Evolutionary conservation across 2,888 invertebrate genomes (phyloP).

Genomic region (Tridacna crocea): DNA sequence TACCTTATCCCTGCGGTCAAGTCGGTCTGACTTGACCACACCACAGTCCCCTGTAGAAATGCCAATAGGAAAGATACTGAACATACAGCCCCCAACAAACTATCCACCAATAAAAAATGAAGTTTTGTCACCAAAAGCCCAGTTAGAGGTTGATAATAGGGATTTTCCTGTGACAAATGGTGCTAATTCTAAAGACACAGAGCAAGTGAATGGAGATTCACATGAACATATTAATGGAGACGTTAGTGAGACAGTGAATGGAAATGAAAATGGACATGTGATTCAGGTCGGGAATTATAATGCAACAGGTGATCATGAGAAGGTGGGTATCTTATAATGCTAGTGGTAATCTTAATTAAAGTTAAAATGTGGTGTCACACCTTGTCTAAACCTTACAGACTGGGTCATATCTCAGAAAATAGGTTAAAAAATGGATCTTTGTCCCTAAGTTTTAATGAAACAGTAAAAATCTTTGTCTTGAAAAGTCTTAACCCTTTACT

Average conservation of each 20-base stretch:
- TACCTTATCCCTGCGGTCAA: slow-evolving; percentile 72
- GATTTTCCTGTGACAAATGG: slow-evolving; percentile 34
- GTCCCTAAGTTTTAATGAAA: no score
- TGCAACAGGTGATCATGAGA: slow-evolving; percentile 61
- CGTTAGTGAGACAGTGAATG: slow-evolving; percentile 26
- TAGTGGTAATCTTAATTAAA: no score
- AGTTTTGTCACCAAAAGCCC: slow-evolving; percentile 39
- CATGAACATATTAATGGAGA: slow-evolving; percentile 32
- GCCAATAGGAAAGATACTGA: slow-evolving; percentile 69
- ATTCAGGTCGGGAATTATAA: slow-evolving; percentile 52
- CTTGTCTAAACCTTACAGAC: no score
- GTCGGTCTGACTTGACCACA: slow-evolving; percentile 61
- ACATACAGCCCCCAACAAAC: slow-evolving; percentile 58
- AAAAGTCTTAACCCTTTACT: neutral
- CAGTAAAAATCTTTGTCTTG: no score
- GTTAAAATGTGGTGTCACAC: no score
- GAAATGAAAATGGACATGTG: slow-evolving; percentile 62
- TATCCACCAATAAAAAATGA: slow-evolving; percentile 56
- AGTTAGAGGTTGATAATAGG: neutral
- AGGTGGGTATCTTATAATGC: slow-evolving; percentile 49
- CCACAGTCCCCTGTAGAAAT: slow-evolving; percentile 68
- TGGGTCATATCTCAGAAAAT: no score
- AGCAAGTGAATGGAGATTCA: slow-evolving; percentile 39
- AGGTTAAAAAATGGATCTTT: no score
- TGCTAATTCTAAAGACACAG: slow-evolving; percentile 33